Evolutionary conservation across 2,888 invertebrate species (phyloP), one percentile per base, ranked within the genome.

Genomic region (Callosobruchus maculatus): DNA sequence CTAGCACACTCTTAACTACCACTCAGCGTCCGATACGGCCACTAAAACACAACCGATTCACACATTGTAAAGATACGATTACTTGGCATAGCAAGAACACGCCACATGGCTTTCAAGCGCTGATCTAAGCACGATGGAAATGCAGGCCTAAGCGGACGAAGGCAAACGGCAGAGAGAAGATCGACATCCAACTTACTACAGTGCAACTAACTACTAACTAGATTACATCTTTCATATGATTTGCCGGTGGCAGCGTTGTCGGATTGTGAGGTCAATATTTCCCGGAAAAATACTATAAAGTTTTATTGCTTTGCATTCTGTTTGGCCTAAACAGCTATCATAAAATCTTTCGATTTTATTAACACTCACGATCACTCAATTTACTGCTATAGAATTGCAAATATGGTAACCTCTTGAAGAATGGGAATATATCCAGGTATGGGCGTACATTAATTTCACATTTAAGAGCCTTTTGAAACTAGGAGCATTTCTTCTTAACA

Each of bases 1-100:
- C 76, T 69, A 68, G 72, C 73, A 73, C 70, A 49, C 49, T 49
- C 49, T 18, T 30, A 49, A 49, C 49, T 49, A 49, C 49, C 49
- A 49, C 49, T 49, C 49, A 49, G 13, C 49, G 13, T 49, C 49
- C 49, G 49, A 49, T 49, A 49, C 4, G 9, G 49, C 13, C 49
- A 49, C 49, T 49, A 49, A 7, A 49, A 49, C 18, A 49, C 49
- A 18, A 49, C 49, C 49, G 49, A 49, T 49, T 49, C 49, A 49
- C 49, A 49, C 49, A 49, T 49, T 49, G 7, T 49, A 49, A 49
- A 49, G 49, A 49, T 49, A 49, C 49, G 1, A 49, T 49, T 49
- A 49, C 13, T 49, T 49, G 9, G 13, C 49, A 49, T 49, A 13
- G 13, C 13, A 18, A 18, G 49, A 49, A 18, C 49, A 18, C 49